phyloP scores from a whole-genome alignment of 2,888 invertebrate species.

The Eilema depressum region DNA sequence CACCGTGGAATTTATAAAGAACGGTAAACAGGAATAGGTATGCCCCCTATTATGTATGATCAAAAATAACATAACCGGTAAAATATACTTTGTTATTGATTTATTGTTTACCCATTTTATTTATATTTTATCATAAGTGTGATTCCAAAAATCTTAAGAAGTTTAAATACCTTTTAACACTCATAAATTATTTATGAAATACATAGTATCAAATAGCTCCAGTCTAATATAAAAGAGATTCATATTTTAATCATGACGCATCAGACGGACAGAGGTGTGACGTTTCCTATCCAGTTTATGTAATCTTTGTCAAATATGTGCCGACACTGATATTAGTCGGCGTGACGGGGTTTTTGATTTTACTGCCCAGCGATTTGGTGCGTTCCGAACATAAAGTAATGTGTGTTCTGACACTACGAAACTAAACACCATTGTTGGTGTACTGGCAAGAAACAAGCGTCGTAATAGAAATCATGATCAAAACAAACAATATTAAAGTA shows the following conservation, averaged over 20 bases:
- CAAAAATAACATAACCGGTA: background rate
- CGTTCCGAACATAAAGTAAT: constrained; percentile 60
- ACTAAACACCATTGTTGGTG: constrained; percentile 21
- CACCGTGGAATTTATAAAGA: background rate
- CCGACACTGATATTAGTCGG: constrained; percentile 45
- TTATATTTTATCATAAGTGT: background rate
- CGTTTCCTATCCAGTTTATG: constrained; percentile 33
- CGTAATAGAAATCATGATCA: constrained; percentile 28
- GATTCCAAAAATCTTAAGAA: no score
- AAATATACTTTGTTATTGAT: background rate
- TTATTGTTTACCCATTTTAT: background rate
- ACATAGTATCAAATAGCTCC: background rate
- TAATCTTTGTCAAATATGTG: constrained; percentile 44
- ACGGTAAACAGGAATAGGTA: background rate
- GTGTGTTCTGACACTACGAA: constrained; percentile 43
- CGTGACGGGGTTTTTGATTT: constrained; percentile 65
- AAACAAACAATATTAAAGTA: constrained; percentile 38
- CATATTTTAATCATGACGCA: background rate
- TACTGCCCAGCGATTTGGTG: constrained; percentile 62
- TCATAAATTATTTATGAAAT: background rate
- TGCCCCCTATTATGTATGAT: background rate
- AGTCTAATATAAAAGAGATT: background rate
- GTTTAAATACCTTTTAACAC: no score
- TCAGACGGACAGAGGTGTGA: background rate
- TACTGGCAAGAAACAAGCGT: constrained; percentile 10